These are phyloP conservation scores for Agapornis canus DNA, from an alignment of 2,797 vertebrate species.

Conservation along the genomic window DNA sequence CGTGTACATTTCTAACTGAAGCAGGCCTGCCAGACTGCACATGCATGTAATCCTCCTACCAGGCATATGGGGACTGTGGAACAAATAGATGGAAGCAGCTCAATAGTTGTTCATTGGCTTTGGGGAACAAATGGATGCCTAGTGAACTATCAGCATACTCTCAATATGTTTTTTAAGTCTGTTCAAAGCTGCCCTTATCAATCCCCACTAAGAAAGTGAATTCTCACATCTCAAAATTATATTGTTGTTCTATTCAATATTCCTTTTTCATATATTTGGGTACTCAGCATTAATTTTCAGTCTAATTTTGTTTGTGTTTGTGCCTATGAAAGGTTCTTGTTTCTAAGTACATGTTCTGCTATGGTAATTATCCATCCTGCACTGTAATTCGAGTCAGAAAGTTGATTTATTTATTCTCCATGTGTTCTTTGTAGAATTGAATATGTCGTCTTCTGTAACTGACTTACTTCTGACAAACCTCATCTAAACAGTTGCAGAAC, in stretches of 20 bases:
- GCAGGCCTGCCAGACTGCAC: not conserved
- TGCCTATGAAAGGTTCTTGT: constrained; percentile 24
- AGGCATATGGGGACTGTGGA: not conserved
- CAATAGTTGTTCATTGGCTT: not conserved
- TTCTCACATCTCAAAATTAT: not conserved
- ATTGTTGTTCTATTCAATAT: not conserved
- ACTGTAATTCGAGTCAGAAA: constrained; percentile 35
- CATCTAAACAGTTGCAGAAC: constrained; percentile 61
- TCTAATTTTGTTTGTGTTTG: constrained; percentile 28
- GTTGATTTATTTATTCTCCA: constrained; percentile 53
- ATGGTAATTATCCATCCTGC: constrained; percentile 41
- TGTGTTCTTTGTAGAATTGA: constrained; percentile 39
- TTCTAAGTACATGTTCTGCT: constrained; percentile 37
- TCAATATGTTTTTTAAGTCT: not conserved
- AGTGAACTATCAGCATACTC: not conserved
- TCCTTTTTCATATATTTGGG: not conserved
- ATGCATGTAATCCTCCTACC: not conserved
- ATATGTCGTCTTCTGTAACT: constrained; percentile 18
- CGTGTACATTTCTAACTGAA: not conserved
- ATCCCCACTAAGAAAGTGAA: not conserved
- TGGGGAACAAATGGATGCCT: not conserved
- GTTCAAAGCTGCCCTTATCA: not conserved
- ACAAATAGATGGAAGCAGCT: not conserved
- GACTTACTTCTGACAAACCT: constrained; percentile 43
- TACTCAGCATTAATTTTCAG: not conserved